A percentile compares a stretch with the other conserved stretches of the same genome.
These are phyloP conservation scores for Choreutis nemorana DNA, from an alignment of 2,888 invertebrate species.

Conservation along the genomic window DNA sequence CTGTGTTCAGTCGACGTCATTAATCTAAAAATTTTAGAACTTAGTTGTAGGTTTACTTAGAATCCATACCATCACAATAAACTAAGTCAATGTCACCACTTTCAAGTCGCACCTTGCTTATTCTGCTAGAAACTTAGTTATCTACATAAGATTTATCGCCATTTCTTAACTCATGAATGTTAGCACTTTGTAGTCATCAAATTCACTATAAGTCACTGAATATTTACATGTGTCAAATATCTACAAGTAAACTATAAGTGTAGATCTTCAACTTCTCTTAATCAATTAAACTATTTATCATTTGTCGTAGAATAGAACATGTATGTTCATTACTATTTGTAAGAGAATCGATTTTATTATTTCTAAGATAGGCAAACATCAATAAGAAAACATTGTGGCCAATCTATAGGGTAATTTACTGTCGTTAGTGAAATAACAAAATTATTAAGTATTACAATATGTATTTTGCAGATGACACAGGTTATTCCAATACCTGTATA, in stretches of 20 bases:
- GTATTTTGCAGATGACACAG: too few species aligned
- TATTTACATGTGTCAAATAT: slow-evolving; percentile 17
- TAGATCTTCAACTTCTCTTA: slow-evolving; percentile 15
- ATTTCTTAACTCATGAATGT: slow-evolving; percentile 24
- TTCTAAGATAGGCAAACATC: slow-evolving; percentile 4
- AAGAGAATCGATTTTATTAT: slow-evolving; percentile 50
- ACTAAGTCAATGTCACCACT: too few species aligned
- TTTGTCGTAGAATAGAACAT: slow-evolving; percentile 65
- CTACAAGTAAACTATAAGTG: too few species aligned
- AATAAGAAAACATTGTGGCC: too few species aligned
- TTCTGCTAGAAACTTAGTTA: slow-evolving; percentile 14
- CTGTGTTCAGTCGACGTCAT: slow-evolving; percentile 48
- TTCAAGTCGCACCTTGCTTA: slow-evolving; percentile 26
- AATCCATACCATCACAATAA: too few species aligned
- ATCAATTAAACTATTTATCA: slow-evolving; percentile 8
- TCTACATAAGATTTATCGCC: too few species aligned
- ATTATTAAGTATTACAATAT: too few species aligned
- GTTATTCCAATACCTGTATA: too few species aligned
- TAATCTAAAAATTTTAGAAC: background rate
- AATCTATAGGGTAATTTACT: too few species aligned
- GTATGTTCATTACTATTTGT: slow-evolving; percentile 35
- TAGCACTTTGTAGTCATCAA: slow-evolving; percentile 38
- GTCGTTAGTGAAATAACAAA: too few species aligned
- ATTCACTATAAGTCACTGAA: slow-evolving; percentile 19
- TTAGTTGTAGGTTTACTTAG: too few species aligned